phyloP scores from a whole-genome alignment of 1,140 invertebrate genomes.

The Littorina saxatilis region DNA sequence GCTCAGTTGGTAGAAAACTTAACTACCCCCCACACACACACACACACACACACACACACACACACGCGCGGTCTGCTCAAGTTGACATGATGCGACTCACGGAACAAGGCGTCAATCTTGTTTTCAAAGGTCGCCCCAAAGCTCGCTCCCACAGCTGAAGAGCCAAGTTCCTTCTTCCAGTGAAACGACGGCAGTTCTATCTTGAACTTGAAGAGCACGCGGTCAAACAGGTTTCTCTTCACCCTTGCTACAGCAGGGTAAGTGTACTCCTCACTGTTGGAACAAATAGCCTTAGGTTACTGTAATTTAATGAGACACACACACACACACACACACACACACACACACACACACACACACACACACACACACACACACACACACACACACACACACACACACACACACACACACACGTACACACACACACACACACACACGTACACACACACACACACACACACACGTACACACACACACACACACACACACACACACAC shows the following conservation, averaged over 20 bases:
- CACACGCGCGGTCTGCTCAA: too few species aligned
- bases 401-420: constrained; percentile 9
- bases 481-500: not conserved
- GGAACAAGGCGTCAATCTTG: constrained; percentile 47
- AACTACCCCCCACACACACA: too few species aligned
- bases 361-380: constrained; percentile 15
- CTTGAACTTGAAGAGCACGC: constrained; percentile 51
- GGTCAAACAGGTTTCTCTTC: constrained; percentile 40
- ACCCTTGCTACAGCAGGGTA: constrained; percentile 43
- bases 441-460: constrained; percentile 9
- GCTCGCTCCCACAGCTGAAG: constrained; percentile 49
- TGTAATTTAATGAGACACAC: too few species aligned
- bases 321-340: not conserved
- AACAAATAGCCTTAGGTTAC: constrained; percentile 3
- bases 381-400: too few species aligned
- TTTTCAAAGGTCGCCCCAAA: constrained; percentile 59
- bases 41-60: too few species aligned
- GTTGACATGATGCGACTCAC: too few species aligned
- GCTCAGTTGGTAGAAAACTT: too few species aligned
- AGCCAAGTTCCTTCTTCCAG: constrained; percentile 57
- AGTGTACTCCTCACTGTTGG: constrained; percentile 45
- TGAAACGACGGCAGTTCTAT: constrained; percentile 51
- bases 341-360: not conserved
- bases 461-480: constrained; percentile 12
- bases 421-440: too few species aligned